Evolutionary conservation across 2,113 vertebrate genomes (phyloP).

Genomic region (Heteronetta atricapilla): DNA sequence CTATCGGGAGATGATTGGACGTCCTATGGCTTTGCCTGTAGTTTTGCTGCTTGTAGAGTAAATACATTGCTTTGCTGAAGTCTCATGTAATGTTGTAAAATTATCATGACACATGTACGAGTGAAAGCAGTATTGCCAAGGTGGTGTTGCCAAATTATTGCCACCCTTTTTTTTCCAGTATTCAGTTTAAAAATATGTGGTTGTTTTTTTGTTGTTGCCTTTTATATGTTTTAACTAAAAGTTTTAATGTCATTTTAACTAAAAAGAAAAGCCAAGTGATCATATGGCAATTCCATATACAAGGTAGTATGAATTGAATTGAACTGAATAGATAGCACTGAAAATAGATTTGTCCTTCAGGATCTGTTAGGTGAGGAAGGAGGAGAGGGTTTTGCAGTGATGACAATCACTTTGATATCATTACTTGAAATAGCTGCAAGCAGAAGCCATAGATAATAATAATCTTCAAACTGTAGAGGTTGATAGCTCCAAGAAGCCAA

Average conservation of each 20-base stretch:
- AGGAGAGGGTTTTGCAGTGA: constrained; percentile 7
- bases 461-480: constrained; percentile 32
- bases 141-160: background rate
- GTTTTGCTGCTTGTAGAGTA: background rate
- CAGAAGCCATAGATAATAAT: constrained; percentile 46
- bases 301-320: background rate
- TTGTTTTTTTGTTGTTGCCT: background rate
- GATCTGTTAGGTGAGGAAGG: background rate
- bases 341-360: constrained; percentile 37
- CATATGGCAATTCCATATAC: background rate
- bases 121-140: background rate
- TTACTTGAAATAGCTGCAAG: constrained; percentile 43
- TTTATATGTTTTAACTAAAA: background rate
- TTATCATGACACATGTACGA: background rate
- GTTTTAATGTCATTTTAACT: background rate
- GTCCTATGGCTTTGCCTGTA: background rate
- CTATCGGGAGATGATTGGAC: background rate
- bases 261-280: background rate
- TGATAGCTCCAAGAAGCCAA: constrained; percentile 37
- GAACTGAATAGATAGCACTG: background rate
- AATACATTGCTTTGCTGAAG: background rate
- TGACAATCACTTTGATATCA: constrained; percentile 27
- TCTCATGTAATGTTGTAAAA: background rate
- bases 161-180: background rate
- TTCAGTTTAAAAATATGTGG: background rate